These are phyloP conservation scores for Acestrorhynchus altus DNA, from an alignment of 2,797 vertebrate genomes.

Conservation along the genomic window DNA sequence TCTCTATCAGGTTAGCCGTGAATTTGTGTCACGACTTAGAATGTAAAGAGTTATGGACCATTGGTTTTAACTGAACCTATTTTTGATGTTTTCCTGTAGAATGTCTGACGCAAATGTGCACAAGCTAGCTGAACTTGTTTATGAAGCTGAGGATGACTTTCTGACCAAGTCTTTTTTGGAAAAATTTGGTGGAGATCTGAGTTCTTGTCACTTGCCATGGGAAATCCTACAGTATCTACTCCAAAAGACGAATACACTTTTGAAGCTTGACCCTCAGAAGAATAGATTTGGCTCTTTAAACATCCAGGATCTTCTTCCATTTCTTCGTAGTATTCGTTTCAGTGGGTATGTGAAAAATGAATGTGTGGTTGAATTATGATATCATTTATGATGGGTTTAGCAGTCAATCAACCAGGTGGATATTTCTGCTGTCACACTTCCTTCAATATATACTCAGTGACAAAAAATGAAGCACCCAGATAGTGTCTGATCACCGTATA, in stretches of 20 bases:
- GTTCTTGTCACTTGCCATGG: slow-evolving; percentile 45
- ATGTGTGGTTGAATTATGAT: no score
- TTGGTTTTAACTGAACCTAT: background rate
- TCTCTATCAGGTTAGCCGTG: slow-evolving; percentile 34
- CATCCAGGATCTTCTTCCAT: slow-evolving; percentile 35
- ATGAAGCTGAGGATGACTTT: slow-evolving; percentile 38
- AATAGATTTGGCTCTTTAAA: slow-evolving; percentile 21
- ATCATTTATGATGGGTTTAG: no score
- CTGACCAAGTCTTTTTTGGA: slow-evolving; percentile 51
- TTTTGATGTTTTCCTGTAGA: slow-evolving; percentile 23
- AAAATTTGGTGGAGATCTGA: slow-evolving; percentile 44
- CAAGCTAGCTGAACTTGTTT: slow-evolving; percentile 42
- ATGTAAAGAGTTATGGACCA: background rate
- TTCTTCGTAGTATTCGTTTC: slow-evolving; percentile 34
- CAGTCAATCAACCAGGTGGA: no score
- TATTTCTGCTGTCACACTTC: no score
- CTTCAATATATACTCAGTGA: no score
- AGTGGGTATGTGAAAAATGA: slow-evolving; percentile 52
- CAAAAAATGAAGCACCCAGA: no score
- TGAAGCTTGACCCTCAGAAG: slow-evolving; percentile 46
- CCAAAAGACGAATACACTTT: slow-evolving; percentile 9
- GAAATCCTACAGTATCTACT: slow-evolving; percentile 45
- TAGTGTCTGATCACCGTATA: no score
- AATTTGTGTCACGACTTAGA: no score
- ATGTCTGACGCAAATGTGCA: slow-evolving; percentile 37